phyloP scores from a whole-genome alignment of 2,888 invertebrate genomes.

The Podabrus alpinus region DNA sequence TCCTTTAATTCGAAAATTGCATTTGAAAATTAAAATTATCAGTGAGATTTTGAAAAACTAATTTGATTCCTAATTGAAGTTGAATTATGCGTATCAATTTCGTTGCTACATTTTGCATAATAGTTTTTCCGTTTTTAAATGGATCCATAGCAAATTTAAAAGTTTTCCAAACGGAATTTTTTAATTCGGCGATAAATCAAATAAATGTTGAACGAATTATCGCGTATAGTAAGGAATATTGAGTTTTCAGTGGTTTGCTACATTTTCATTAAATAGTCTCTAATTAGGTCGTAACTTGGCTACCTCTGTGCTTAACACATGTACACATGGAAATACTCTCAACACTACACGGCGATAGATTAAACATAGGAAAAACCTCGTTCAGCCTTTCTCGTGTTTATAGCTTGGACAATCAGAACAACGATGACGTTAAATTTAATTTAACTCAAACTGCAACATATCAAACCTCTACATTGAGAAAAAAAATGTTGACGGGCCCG shows the following conservation, averaged over 20 bases:
- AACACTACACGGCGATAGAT: neutral
- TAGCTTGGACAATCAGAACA: neutral
- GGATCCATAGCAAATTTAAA: neutral
- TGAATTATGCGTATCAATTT: neutral
- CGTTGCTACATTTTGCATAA: neutral
- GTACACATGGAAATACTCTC: slow-evolving; percentile 1
- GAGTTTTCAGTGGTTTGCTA: neutral
- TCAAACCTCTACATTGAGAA: neutral
- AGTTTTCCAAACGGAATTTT: too few relatives aligned
- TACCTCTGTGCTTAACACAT: neutral
- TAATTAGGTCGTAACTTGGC: neutral
- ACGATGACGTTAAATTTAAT: too few relatives aligned
- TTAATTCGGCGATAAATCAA: too few relatives aligned
- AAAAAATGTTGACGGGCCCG: neutral
- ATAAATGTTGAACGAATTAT: too few relatives aligned
- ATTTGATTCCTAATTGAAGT: neutral
- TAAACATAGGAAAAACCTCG: slow-evolving; percentile 13
- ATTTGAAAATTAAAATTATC: neutral
- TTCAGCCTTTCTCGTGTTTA: slow-evolving; percentile 12
- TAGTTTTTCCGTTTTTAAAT: neutral
- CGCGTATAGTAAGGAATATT: neutral
- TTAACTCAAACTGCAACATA: neutral
- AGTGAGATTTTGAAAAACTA: neutral
- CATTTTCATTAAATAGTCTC: neutral
- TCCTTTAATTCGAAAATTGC: too few relatives aligned